These are phyloP conservation scores for Stegana nigrithorax DNA, from an alignment of 2,888 invertebrate genomes.

Conservation along the genomic window DNA sequence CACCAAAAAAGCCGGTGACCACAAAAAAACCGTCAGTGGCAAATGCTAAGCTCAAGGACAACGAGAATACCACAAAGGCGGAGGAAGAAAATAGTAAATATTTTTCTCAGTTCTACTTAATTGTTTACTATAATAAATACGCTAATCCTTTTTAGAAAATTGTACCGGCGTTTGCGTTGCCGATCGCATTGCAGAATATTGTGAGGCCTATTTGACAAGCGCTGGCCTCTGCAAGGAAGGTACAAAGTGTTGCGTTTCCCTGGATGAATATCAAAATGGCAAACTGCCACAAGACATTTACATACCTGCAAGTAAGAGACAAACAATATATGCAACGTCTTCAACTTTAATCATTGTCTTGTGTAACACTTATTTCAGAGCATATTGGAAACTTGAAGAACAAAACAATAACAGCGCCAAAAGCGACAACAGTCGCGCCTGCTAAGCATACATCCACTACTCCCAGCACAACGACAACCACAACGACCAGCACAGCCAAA, in stretches of 20 bases:
- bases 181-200: conserved; percentile 84
- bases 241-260: conserved; percentile 84
- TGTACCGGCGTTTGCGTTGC: conserved; percentile 89
- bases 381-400: conserved; percentile 59
- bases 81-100: conserved; percentile 53
- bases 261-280: conserved; percentile 77
- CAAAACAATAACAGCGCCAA: conserved; percentile 35
- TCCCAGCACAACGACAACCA: conserved; percentile 41
- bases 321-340: too few species aligned
- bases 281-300: conserved; percentile 79
- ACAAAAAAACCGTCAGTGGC: conserved; percentile 54
- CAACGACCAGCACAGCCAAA: conserved; percentile 56
- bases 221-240: conserved; percentile 80
- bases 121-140: too few species aligned
- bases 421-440: too few species aligned
- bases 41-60: conserved; percentile 37
- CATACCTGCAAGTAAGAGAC: conserved; percentile 78
- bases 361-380: conserved; percentile 42
- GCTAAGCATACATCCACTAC: conserved; percentile 30
- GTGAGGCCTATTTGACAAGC: conserved; percentile 84
- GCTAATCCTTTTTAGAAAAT: conserved; percentile 41
- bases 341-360: background rate
- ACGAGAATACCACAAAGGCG: conserved; percentile 45
- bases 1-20: conserved; percentile 46
- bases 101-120: too few species aligned